These are phyloP conservation scores for Gymnocypris eckloni DNA, from an alignment of 2,797 vertebrate species.

Conservation along the genomic window DNA sequence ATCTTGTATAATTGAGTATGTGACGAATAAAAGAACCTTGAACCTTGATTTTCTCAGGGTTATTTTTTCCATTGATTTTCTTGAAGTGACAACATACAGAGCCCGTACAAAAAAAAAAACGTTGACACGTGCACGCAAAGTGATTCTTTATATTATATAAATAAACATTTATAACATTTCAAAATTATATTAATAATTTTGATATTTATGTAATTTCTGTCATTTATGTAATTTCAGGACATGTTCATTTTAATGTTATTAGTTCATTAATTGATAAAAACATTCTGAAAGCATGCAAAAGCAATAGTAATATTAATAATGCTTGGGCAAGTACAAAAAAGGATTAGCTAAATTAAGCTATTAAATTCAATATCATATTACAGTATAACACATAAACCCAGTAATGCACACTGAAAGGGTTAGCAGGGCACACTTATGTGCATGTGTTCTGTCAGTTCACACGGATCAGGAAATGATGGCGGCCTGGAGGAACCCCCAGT, in stretches of 20 bases:
- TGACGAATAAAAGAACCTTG: too few relatives aligned
- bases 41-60: too few relatives aligned
- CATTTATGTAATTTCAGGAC: neutral
- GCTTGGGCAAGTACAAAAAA: neutral
- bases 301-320: neutral
- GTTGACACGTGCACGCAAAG: too few relatives aligned
- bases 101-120: too few relatives aligned
- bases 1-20: too few relatives aligned
- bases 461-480: neutral
- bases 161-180: neutral
- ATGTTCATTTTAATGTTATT: neutral
- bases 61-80: too few relatives aligned
- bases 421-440: neutral
- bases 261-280: neutral
- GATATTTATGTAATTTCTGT: neutral
- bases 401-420: neutral
- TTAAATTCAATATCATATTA: neutral
- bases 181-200: neutral
- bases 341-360: neutral
- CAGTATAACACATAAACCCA: neutral
- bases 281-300: neutral
- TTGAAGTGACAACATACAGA: too few relatives aligned
- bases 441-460: slow-evolving; percentile 8
- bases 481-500: slow-evolving; percentile 13
- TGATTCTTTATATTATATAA: neutral